A percentile compares a stretch with the other conserved stretches of the same genome.
Evolutionary conservation across 64 coral and sea anemone species (phyloP).

Genomic region (Porites australiensis): DNA sequence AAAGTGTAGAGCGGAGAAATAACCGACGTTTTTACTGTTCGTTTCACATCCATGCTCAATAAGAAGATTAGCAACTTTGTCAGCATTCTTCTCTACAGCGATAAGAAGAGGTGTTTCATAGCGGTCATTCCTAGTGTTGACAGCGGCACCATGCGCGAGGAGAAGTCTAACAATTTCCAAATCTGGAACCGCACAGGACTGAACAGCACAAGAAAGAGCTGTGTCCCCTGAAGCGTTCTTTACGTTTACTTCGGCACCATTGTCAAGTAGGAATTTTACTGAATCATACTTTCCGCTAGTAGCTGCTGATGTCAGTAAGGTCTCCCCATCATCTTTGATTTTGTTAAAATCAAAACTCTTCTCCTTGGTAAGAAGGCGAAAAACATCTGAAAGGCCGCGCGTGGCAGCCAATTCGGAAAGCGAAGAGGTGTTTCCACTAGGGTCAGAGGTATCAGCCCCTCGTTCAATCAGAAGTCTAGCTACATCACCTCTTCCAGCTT

Average conservation of each 20-base stretch:
- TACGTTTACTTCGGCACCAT: background rate
- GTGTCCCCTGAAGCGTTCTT: background rate
- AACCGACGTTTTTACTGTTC: background rate
- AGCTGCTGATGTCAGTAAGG: background rate
- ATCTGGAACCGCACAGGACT: background rate
- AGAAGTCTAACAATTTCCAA: background rate
- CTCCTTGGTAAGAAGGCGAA: background rate
- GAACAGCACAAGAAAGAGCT: background rate
- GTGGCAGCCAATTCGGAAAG: background rate
- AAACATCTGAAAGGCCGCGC: background rate
- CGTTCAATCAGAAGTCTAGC: slow-evolving; percentile 23
- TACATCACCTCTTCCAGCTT: background rate
- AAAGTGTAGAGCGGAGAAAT: background rate
- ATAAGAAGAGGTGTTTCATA: slow-evolving; percentile 3
- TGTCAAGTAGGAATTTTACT: background rate
- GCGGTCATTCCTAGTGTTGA: slow-evolving; percentile 1
- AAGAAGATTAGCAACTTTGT: background rate
- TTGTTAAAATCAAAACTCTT: background rate
- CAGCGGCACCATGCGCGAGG: background rate
- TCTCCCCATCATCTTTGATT: background rate
- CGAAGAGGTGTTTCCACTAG: background rate
- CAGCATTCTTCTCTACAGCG: background rate
- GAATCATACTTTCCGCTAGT: background rate
- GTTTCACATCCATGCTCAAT: slow-evolving; percentile 3
- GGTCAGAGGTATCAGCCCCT: background rate